Conservation (phyloP, 2,888 invertebrate species). For the Hyposoter didymator region DNA sequence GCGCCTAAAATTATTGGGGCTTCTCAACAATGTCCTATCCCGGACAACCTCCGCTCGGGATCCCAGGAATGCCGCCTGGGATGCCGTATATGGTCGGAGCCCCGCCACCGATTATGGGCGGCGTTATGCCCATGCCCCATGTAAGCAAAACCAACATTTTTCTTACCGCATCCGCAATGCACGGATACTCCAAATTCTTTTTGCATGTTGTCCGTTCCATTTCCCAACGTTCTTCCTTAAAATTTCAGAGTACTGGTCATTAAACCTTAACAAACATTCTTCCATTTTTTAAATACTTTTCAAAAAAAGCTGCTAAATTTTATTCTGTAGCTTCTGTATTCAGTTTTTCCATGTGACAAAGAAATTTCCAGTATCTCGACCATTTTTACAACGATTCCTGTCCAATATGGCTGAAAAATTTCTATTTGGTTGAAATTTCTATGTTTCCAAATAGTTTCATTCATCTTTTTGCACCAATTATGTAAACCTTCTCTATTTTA, state of each 20-base stretch:
- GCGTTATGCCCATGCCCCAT: slow-evolving; percentile 90
- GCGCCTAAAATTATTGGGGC: slow-evolving; percentile 20
- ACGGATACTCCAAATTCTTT: not conserved
- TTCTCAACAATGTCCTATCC: slow-evolving; percentile 92
- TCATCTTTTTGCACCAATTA: not conserved
- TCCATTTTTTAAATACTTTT: not conserved
- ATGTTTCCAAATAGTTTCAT: not conserved
- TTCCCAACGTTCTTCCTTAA: not conserved
- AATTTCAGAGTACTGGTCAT: not conserved
- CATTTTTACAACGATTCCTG: not conserved
- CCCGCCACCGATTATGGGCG: slow-evolving; percentile 89
- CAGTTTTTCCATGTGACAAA: not conserved
- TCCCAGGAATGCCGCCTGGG: slow-evolving; percentile 89
- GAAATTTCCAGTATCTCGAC: no score
- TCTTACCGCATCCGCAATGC: not conserved
- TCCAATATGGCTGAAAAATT: not conserved
- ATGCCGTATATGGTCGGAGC: slow-evolving; percentile 86
- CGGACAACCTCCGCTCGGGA: slow-evolving; percentile 91
- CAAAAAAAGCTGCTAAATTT: no score
- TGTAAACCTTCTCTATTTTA: not conserved
- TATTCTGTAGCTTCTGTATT: not conserved
- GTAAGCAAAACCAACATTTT: slow-evolving; percentile 85
- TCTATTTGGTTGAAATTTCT: not conserved
- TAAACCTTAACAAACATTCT: not conserved
- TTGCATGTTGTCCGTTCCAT: not conserved